Evolutionary conservation across 2,888 invertebrate species (phyloP), one percentile per base, ranked within the genome.

Genomic region (Adela reaumurella): DNA sequence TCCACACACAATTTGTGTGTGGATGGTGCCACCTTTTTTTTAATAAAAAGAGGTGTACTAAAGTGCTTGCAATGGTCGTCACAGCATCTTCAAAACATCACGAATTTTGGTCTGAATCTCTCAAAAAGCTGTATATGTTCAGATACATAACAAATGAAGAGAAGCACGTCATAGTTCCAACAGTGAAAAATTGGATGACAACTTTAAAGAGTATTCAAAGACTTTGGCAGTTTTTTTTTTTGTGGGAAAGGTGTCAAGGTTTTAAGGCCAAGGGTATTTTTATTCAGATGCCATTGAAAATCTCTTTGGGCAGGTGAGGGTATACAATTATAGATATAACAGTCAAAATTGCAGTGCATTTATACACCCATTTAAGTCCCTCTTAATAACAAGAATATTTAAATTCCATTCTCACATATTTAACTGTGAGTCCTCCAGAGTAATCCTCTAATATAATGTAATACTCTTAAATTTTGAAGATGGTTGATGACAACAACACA

Each of bases 241-340:
- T 20, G 24, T 16, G 17, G 17, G 5, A 3, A 43, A 20, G 18
- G 18, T 24, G 17, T 47, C 3, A 43, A 43, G 24, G 43, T 47
- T 17, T 20, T 47, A 28, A 19, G 43, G 43, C 47, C 43, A 17
- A 43, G n/a, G 47, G 43, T 47, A 28, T 24, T 47, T 43, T 14
- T 42, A 47, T 24, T 43, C 47, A 10, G 47, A 47, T 28, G 43
- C 47, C 10, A 47, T 47, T 17, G 47, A 47, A 20, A 43, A 43
- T 19, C 43, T 47, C 17, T 47, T 47, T 20, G 47, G 43, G 11
- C 47, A 47, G 17, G 47, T 47, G 8, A 18, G 47, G 43, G 43
- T 43, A 17, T 47, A 47, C n/a, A 47, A 49, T 19, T 49, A 28
- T 28, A 45, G 28, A 24, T 20, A 29, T 11, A 44, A 45, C 11